Conservation (phyloP, 2,113 vertebrate species). For the Himantopus leucocephalus region DNA sequence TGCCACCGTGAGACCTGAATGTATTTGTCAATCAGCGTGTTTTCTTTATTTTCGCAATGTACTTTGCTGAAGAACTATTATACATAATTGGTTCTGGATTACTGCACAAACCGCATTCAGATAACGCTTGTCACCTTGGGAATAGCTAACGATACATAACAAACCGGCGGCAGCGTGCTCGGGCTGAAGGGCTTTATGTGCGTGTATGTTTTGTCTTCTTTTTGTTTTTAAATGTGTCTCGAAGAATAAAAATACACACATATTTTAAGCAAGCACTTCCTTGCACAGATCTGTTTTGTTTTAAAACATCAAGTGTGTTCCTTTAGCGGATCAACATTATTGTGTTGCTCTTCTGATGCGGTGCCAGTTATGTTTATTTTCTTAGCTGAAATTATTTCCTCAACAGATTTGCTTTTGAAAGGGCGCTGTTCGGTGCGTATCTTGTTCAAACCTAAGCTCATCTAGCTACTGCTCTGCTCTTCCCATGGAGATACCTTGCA, state of each 20-base stretch:
- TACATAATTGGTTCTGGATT: conserved; percentile 52
- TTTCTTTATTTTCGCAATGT: conserved; percentile 4
- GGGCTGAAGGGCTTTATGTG: neutral
- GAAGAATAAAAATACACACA: neutral
- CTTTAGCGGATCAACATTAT: neutral
- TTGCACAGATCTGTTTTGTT: conserved; percentile 10
- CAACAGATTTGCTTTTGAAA: conserved; percentile 28
- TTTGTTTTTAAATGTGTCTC: neutral
- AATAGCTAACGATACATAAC: neutral
- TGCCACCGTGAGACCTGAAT: neutral
- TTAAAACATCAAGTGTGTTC: conserved; percentile 1
- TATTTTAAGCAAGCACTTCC: conserved; percentile 3
- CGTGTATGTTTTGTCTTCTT: neutral
- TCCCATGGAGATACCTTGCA: neutral
- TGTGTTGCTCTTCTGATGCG: conserved; percentile 23
- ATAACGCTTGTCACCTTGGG: conserved; percentile 13
- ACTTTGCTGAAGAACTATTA: neutral
- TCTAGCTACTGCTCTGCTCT: neutral
- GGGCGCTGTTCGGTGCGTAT: neutral
- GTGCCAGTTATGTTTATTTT: conserved; percentile 33
- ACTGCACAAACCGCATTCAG: neutral
- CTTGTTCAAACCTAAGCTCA: neutral
- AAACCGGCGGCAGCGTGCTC: neutral
- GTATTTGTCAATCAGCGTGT: neutral
- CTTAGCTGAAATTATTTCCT: conserved; percentile 49